Base-by-base conservation (phyloP, 2,797 vertebrate genomes). In the Propithecus perrieri region DNA sequence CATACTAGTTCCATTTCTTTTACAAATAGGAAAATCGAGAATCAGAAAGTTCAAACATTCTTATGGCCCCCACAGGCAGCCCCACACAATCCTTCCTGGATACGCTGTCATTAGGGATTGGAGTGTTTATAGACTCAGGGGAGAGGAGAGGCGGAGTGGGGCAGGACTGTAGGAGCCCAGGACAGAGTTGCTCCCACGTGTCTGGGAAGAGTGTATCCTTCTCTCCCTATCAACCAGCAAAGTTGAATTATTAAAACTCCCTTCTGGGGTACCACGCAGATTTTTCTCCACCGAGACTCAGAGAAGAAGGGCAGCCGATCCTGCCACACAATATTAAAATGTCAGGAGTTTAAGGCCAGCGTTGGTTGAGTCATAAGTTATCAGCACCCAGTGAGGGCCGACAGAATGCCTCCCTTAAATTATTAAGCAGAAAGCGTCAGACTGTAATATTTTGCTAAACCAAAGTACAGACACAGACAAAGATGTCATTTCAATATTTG, bases 401-500 rank as follows among this genome's bases (percentile, higher is more conserved):
- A 98, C 98, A 98, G 98, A 99, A 99, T 98, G 97, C 98, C 98
- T 98, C 98, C 98, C 98, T 98, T 99, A 98, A 99, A 99, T 99
- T 99, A 99, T 99, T 99, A 98, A 99, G 98, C 99, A 99, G 98
- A 99, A 98, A 98, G 97, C 98, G 97, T 98, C 98, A 98, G 98
- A 98, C 98, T 99, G 98, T 99, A 99, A 99, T 99, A 99, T 99
- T 99, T 99, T 99, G 98, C 99, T 99, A 99, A 99, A 99, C 99
- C 99, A 98, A 99, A 99, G 99, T 99, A 98, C 99, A 99, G 98
- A 99, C 99, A 99, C 99, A 98, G 99, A 99, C 99, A 99, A 98
- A 98, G 99, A 99, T 99, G 99, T 99, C 99, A 99, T 99, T 99
- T 99, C 99, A 99, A 99, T 99, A 99, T 99, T 99, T 99, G 99